Base-by-base conservation (phyloP, 2,888 invertebrate genomes). In the Drymonia ruficornis region DNA sequence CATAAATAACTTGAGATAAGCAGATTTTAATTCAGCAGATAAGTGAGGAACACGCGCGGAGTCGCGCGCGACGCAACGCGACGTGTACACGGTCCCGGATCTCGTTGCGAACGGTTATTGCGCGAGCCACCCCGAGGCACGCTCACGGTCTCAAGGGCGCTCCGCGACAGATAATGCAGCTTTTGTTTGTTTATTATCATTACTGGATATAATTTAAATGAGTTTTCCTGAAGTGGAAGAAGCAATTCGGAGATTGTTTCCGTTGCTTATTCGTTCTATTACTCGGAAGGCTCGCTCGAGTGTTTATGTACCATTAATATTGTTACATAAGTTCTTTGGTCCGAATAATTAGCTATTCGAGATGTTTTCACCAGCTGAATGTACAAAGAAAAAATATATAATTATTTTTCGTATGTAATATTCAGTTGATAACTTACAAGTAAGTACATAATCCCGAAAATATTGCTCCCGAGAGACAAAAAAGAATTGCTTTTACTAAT, bases 11-110 rank as follows among this genome's bases (percentile, higher is more conserved):
- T 45, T 42, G 49, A 53, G 72, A 70, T 71, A 70, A 71, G 61
- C 59, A 68, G 64, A 66, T 71, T 69, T 70, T 70, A 71, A 70
- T 68, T 70, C 69, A 56, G 56, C 52, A 70, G 70, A 68, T 71
- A 71, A 71, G 69, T 60, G 63, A 53, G 52, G 52, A 56, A 60
- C 59, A 67, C 50, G 23, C 31, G 47, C 56, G 49, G 55, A 44
- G 45, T 19, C 46, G 44, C 28, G 16, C 15, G 28, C 43, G 52
- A 53, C 44, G 42, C 31, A 53, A 23, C 29, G 34, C 16, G 13
- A 7, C 7, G n/a, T 9, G 0, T 12, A 9, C 48, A 31, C 36
- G 55, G 65, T 56, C 49, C 56, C 57, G 59, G 61, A 64, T 58
- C 67, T 55, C 46, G 19, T 23, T 23, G 16, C 47, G 29, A 5